Base-by-base conservation (phyloP, 2,888 invertebrate species). In the Acanthopleura granulata region DNA sequence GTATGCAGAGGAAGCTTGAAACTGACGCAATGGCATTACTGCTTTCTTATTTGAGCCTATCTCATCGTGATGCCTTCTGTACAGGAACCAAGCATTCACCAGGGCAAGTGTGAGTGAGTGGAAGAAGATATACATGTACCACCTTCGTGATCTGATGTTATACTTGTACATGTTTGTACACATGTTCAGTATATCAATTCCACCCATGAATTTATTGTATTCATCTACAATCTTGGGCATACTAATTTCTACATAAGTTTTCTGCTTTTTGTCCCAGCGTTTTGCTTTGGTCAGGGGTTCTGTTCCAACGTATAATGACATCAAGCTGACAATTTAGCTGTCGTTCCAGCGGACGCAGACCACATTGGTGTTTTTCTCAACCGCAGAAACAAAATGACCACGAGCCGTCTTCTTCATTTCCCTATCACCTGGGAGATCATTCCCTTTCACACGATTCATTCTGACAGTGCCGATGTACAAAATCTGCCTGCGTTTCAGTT, bases 281-380 rank as follows among this genome's bases (percentile, higher is more conserved):
- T 69, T 76, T 1, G 9, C 49, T 22, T 3, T 18, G 22, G 57
- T 49, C 1, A 69, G 62, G 49, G 79, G 81, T 29, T 81, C 76
- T 30, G 66, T 50, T 25, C 77, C 78, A 70, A 78, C 72, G 51
- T 50, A 80, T 9, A 77, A 78, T 6, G 81, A 81, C 14, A 79
- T 16, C 14, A 78, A 29, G 72, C 76, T 75, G 3, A 80, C 80
- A 49, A 74, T n/a, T 74, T 76, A 74, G 49, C 80, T 82, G 75
- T 80, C 81, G 75, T 74, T 79, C 81, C 80, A 81, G 22, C 80
- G 57, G 16, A 81, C 75, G n/a, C 76, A 77, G 0, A 76, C 51
- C 9, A 76, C 25, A n/a, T 76, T 74, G 4, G 73, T 76, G 27
- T 49, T 72, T 73, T 61, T 62, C 71, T 80, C 78, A 6, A 75